Percentiles rank a stretch among this genome's conserved stretches.
phyloP scores from a whole-genome alignment of 2,888 invertebrate genomes.

The Aelia acuminata region DNA sequence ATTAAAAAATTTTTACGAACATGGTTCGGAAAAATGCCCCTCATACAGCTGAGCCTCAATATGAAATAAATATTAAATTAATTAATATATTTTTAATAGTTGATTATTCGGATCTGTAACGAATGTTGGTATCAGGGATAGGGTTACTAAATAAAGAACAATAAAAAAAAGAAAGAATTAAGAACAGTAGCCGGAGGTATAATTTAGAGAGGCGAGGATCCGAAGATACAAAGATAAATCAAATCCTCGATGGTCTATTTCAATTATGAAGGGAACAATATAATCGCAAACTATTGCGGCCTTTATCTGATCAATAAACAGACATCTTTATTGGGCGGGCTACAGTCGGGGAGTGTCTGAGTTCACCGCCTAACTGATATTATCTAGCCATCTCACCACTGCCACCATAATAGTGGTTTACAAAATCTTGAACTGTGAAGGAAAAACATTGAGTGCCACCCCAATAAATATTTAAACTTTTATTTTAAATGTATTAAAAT shows the following conservation, averaged over 20 bases:
- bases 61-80: too few relatives aligned
- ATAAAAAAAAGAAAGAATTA: too few relatives aligned
- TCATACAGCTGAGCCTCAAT: too few relatives aligned
- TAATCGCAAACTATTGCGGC: neutral
- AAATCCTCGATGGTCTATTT: neutral
- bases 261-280: conserved; percentile 41
- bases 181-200: neutral
- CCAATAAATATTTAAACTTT: too few relatives aligned
- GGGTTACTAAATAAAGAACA: too few relatives aligned
- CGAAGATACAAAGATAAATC: neutral
- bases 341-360: neutral
- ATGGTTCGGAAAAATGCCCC: too few relatives aligned
- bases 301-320: conserved; percentile 43
- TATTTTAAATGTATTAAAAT: too few relatives aligned
- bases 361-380: neutral
- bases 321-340: neutral
- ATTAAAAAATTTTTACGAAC: too few relatives aligned
- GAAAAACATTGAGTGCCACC: neutral
- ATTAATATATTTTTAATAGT: too few relatives aligned
- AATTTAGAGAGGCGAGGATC: neutral
- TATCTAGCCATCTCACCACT: neutral
- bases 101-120: too few relatives aligned
- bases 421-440: neutral
- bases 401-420: neutral
- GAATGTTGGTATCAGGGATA: too few relatives aligned